Conservation (phyloP, 2,113 vertebrate genomes). For the Petrocephalus microphthalmus region DNA sequence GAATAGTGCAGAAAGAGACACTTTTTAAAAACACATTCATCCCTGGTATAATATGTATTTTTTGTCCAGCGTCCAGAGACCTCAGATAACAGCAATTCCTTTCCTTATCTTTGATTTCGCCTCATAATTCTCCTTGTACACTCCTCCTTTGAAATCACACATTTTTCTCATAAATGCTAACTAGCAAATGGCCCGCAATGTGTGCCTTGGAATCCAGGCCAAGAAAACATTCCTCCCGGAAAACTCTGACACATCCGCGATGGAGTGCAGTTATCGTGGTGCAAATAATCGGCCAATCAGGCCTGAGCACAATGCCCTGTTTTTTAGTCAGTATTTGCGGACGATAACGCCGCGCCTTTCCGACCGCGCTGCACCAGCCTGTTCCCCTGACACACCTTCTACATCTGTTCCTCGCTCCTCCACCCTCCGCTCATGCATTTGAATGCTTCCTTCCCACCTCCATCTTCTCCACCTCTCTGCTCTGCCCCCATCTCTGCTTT, state of each 20-base stretch:
- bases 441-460: not conserved
- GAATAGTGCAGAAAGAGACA: not conserved
- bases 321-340: conserved; percentile 27
- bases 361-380: conserved; percentile 7
- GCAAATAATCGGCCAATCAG: conserved; percentile 36
- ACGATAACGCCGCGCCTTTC: conserved; percentile 26
- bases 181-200: not conserved
- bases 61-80: not conserved
- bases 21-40: not conserved
- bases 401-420: not conserved
- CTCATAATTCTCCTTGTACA: not conserved
- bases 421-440: not conserved
- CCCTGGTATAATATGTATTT: not conserved
- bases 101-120: not conserved
- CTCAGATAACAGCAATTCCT: not conserved
- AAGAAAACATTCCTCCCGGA: not conserved
- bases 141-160: not conserved
- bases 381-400: not conserved
- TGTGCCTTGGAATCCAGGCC: not conserved
- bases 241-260: not conserved
- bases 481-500: not conserved
- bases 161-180: not conserved
- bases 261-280: conserved; percentile 28
- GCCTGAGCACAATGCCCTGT: conserved; percentile 19
- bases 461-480: not conserved